Evolutionary conservation across 2,797 vertebrate genomes (phyloP), one percentile per base, ranked within the genome.

Genomic region (Anas acuta): DNA sequence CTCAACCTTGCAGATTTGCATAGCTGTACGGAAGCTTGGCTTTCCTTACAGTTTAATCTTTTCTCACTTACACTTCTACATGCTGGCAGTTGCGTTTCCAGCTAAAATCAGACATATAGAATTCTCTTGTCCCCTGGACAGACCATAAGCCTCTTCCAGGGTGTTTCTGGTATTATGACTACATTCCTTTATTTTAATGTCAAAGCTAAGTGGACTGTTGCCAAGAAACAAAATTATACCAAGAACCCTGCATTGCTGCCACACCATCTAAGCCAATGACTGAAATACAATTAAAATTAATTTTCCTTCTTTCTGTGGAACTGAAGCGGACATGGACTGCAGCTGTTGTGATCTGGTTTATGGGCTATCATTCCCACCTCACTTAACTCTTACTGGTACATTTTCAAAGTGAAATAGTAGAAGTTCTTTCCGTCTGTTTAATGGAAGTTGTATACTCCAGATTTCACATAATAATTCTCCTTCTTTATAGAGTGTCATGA

Each of bases 251-350:
- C 30, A 32, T 75, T 95, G 72, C 95, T 6, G 33, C 89, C 90
- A 97, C 91, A 93, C 95, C 89, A 93, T 72, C 92, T 95, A 93
- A 97, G 88, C 88, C 96, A 97, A 43, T 96, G 95, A 94, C 88
- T 95, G 93, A 96, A 97, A 97, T 94, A 95, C 71, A 97, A 96
- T 96, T 95, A 96, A 97, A 97, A 96, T 87, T 92, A 94, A 84
- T 96, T 97, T 96, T 96, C 60, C 79, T 93, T 74, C 56, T 95
- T 95, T 96, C 84, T 95, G 60, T 96, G 56, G 54, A 92, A 32
- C 25, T 61, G 75, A 67, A 93, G 94, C 60, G 67, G 78, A 83
- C 92, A 85, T 80, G 39, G 69, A 95, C 75, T 25, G 51, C 96
- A 97, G 93, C 96, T 97, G 95, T 86, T 95, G 71, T 73, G 76